Conservation (phyloP, 2,888 invertebrate genomes). For the Tetragonula carbonaria region DNA sequence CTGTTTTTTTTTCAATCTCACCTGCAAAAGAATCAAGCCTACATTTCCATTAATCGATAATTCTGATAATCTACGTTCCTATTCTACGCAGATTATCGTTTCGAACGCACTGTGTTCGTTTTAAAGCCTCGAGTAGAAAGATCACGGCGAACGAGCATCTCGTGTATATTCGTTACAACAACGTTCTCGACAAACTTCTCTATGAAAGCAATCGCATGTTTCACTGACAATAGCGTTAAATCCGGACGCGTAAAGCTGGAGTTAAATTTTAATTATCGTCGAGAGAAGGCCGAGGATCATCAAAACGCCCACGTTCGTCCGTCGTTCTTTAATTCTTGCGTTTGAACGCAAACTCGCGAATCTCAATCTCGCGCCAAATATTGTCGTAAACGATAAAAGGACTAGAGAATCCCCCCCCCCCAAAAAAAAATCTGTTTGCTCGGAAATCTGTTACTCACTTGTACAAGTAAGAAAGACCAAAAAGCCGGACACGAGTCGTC, state of each 20-base stretch:
- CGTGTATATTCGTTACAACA: background rate
- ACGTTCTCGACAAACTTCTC: background rate
- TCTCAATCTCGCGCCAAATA: background rate
- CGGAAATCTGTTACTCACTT: too few relatives aligned
- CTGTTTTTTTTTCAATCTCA: background rate
- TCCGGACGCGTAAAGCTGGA: background rate
- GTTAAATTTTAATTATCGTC: slow-evolving; percentile 25
- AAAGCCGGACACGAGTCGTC: too few relatives aligned
- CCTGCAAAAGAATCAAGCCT: background rate
- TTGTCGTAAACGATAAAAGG: background rate
- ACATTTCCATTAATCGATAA: background rate
- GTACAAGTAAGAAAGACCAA: too few relatives aligned
- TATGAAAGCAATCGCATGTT: background rate
- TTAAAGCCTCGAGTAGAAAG: too few relatives aligned
- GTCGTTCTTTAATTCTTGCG: background rate
- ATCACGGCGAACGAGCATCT: background rate
- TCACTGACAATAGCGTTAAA: slow-evolving; percentile 18
- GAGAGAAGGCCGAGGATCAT: background rate
- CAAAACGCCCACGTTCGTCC: slow-evolving; percentile 13
- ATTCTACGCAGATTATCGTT: background rate
- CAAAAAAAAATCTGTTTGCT: too few relatives aligned
- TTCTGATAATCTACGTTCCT: background rate
- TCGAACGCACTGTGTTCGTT: background rate
- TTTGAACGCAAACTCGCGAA: background rate
- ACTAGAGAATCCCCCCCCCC: background rate